Conservation (phyloP, 2,113 vertebrate genomes). For the Vicugna pacos region DNA sequence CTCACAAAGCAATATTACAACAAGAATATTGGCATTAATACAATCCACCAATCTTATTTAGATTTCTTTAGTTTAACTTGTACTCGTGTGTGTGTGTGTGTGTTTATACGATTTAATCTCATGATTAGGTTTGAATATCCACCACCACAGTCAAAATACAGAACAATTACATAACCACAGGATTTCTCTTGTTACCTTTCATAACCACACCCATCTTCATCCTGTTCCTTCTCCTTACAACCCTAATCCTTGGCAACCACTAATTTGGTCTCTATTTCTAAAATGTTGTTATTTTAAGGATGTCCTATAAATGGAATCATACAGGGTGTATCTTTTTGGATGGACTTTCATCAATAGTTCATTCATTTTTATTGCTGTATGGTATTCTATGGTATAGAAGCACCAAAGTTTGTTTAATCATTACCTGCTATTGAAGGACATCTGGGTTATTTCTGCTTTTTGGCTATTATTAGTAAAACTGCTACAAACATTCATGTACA, state of each 20-base stretch:
- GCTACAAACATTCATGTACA: not conserved
- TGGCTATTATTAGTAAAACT: not conserved
- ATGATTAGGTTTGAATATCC: not conserved
- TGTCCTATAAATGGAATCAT: not conserved
- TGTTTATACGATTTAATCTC: conserved; percentile 7
- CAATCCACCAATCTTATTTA: not conserved
- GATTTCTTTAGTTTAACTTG: not conserved
- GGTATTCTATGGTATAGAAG: not conserved
- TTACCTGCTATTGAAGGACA: conserved; percentile 11
- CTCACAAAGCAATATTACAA: not conserved
- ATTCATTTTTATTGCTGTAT: not conserved
- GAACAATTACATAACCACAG: not conserved
- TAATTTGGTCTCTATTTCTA: conserved; percentile 1
- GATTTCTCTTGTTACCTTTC: not conserved
- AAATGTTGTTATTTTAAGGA: not conserved
- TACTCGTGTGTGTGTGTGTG: not conserved
- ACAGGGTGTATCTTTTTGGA: not conserved
- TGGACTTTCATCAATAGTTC: not conserved
- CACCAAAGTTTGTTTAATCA: not conserved
- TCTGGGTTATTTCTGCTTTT: not conserved
- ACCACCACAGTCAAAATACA: not conserved
- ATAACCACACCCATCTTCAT: not conserved
- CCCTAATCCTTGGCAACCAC: not conserved
- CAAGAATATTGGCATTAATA: not conserved
- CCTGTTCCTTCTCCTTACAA: not conserved